These are phyloP conservation scores for Polydrusus cervinus DNA, from an alignment of 2,888 invertebrate species.

Conservation along the genomic window DNA sequence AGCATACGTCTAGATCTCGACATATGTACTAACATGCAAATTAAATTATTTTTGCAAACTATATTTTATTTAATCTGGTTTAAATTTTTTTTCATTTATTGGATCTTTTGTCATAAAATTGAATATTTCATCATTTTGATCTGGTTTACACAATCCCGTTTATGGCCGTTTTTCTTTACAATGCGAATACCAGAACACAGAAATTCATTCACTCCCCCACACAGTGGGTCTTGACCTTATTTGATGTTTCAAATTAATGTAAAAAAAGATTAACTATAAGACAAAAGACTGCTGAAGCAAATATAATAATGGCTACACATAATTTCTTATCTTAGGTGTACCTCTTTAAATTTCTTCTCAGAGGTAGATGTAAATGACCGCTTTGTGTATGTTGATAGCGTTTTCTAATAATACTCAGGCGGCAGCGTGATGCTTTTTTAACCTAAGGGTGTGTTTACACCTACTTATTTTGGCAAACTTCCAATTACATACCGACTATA, in stretches of 20 bases:
- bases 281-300: background rate
- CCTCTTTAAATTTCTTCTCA: slow-evolving; percentile 10
- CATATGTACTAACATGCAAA: no score
- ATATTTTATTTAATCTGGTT: background rate
- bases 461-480: slow-evolving; percentile 25
- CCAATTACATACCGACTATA: slow-evolving; percentile 28
- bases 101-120: slow-evolving; percentile 20
- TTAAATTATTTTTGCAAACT: no score
- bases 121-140: slow-evolving; percentile 31
- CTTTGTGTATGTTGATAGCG: background rate
- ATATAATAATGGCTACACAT: background rate
- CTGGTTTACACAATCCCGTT: slow-evolving; percentile 11
- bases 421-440: slow-evolving; percentile 29
- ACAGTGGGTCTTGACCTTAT: background rate
- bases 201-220: background rate
- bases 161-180: background rate
- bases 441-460: slow-evolving; percentile 29
- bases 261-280: background rate
- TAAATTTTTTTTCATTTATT: slow-evolving; percentile 13
- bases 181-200: background rate
- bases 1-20: no score
- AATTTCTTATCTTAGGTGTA: background rate
- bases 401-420: slow-evolving; percentile 37
- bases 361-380: slow-evolving; percentile 44
- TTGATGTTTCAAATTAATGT: background rate